These are phyloP conservation scores for Nomada goodeniana DNA, from an alignment of 2,888 invertebrate genomes.

Conservation along the genomic window DNA sequence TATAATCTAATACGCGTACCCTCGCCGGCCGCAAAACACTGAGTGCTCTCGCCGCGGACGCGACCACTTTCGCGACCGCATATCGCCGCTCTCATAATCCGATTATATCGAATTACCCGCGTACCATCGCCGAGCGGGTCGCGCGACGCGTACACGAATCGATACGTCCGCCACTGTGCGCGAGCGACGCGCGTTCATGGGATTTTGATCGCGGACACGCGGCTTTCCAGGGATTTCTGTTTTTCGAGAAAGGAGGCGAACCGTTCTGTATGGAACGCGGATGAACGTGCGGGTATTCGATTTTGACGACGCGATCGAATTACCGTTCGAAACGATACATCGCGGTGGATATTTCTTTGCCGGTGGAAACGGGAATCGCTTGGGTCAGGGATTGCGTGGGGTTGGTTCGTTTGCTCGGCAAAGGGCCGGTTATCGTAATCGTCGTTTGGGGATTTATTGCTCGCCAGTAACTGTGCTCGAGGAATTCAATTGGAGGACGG, in stretches of 20 bases:
- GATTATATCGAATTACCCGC: conserved; percentile 82
- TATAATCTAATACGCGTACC: conserved; percentile 83
- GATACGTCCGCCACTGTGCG: conserved; percentile 47
- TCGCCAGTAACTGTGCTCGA: too few relatives aligned
- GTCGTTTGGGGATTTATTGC: too few relatives aligned
- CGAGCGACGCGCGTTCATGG: conserved; percentile 46
- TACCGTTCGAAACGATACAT: too few relatives aligned
- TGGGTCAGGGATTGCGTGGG: too few relatives aligned
- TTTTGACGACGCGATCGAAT: background rate
- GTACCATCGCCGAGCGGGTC: conserved; percentile 62
- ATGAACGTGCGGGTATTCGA: background rate
- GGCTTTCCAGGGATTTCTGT: background rate
- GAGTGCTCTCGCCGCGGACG: conserved; percentile 82
- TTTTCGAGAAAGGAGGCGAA: background rate
- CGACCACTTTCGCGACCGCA: conserved; percentile 80
- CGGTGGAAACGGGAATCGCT: too few relatives aligned
- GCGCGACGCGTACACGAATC: conserved; percentile 61
- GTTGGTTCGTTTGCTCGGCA: too few relatives aligned
- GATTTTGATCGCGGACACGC: conserved; percentile 57
- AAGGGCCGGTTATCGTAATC: too few relatives aligned
- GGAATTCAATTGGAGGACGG: too few relatives aligned
- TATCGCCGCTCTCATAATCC: conserved; percentile 81
- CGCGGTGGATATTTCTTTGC: too few relatives aligned
- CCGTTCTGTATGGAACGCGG: background rate
- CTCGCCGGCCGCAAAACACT: conserved; percentile 78